Conservation (phyloP, 2,113 vertebrate species). For the Martes martes region DNA sequence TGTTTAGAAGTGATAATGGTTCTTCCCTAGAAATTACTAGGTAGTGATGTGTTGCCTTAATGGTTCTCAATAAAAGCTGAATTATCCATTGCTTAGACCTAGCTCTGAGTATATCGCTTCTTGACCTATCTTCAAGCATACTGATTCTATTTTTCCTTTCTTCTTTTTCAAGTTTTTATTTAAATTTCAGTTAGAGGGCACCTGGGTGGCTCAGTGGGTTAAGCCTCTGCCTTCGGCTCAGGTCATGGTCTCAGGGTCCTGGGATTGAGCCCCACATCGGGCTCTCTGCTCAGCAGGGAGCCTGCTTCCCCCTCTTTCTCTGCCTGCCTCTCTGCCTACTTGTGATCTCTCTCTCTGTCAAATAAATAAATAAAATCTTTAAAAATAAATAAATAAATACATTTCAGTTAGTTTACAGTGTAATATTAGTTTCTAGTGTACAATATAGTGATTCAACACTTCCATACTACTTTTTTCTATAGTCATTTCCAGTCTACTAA, state of each 20-base stretch:
- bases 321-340: too few species aligned
- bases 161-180: neutral
- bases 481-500: neutral
- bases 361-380: too few species aligned
- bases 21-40: neutral
- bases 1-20: neutral
- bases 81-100: neutral
- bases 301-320: too few species aligned
- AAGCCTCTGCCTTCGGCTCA: too few species aligned
- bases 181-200: neutral
- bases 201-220: too few species aligned
- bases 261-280: too few species aligned
- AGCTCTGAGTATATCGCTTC: neutral
- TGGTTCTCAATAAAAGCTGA: neutral
- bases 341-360: too few species aligned
- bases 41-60: neutral
- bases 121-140: neutral
- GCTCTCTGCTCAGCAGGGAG: too few species aligned
- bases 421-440: neutral
- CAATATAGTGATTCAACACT: neutral
- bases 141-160: neutral
- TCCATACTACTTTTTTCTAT: neutral
- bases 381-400: too few species aligned
- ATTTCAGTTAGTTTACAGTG: neutral
- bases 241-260: too few species aligned